Base-by-base conservation (phyloP, 2,797 vertebrate species). In the Uromys caudimaculatus region DNA sequence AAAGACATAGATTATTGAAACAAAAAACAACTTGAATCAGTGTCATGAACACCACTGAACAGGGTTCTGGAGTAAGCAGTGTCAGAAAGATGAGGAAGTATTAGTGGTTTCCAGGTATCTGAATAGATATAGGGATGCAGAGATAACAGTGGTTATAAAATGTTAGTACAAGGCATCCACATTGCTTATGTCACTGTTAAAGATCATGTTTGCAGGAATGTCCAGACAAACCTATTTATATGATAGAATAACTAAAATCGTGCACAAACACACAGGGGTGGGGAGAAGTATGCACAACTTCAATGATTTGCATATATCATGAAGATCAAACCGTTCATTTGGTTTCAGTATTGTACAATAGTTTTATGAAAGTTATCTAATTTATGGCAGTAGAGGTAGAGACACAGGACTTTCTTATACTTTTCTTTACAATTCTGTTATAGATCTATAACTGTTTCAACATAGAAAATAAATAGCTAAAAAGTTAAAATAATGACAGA, bases 51-150 rank as follows among this genome's bases (percentile, higher is more conserved):
- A 62, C 10, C 14, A 92, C 12, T 60, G 32, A 21, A 84, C 6
- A 82, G 47, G 29, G 11, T 91, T 91, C 16, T 91, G 83, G 21
- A 97, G 52, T 88, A 29, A 93, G 17, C 29, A 78, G 44, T 62
- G 21, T 69, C 32, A 56, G 23, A 54, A 23, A 62, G 8, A 79
- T 81, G 4, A 2, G 58, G 19, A 54, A 91, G 73, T 86, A 54
- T 35, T 19, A 82, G 16, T 76, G 6, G 3, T 85, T 86, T 93
- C 38, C 14, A 86, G 21, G 21, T 16, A 38, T 35, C 73, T n/a
- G 16, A 24, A 1, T 71, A 29, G 10, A 38, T 85, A 82, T 44
- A 82, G 6, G 10, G 12, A 12, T 93, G 11, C 77, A 41, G 32
- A 86, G 58, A 47, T 83, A 21, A 54, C 16, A 73, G 35, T 64